phyloP scores from a whole-genome alignment of 1,140 invertebrate species.

The Oncopodura yosiiana region DNA sequence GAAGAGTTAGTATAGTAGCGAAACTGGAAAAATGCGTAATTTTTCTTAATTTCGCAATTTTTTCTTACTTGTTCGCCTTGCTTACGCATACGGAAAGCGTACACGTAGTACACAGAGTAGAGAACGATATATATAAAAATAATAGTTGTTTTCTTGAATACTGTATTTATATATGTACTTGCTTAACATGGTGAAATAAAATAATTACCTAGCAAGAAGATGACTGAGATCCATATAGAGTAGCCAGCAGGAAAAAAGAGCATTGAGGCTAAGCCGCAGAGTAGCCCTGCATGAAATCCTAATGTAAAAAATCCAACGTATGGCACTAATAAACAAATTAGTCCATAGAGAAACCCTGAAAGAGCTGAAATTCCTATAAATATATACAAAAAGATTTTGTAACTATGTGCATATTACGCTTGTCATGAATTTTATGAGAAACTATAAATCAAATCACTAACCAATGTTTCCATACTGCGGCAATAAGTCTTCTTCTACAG shows the following conservation, averaged over 20 bases:
- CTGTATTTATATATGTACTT: too few relatives aligned
- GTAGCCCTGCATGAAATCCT: slow-evolving; percentile 65
- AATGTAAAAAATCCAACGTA: slow-evolving; percentile 73
- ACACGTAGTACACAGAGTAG: too few relatives aligned
- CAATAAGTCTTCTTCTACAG: slow-evolving; percentile 62
- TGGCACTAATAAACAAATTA: slow-evolving; percentile 70
- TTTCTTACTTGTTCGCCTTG: too few relatives aligned
- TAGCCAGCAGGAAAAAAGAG: slow-evolving; percentile 39
- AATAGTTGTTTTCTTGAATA: too few relatives aligned
- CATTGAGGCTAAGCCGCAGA: slow-evolving; percentile 52
- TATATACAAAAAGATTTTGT: neutral
- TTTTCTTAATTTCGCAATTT: too few relatives aligned
- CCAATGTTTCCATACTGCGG: slow-evolving; percentile 63
- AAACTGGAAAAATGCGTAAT: too few relatives aligned
- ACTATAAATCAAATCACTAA: slow-evolving; percentile 35
- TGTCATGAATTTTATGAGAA: neutral
- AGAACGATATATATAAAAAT: too few relatives aligned
- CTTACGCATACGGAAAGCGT: too few relatives aligned
- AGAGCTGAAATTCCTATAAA: slow-evolving; percentile 24
- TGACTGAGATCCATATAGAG: slow-evolving; percentile 54
- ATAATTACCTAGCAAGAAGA: slow-evolving; percentile 56
- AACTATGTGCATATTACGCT: neutral
- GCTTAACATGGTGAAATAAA: too few relatives aligned
- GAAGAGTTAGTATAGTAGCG: too few relatives aligned
- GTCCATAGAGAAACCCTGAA: slow-evolving; percentile 61